These are phyloP conservation scores for Andrena flavipes DNA, from an alignment of 2,888 invertebrate genomes.

Conservation along the genomic window DNA sequence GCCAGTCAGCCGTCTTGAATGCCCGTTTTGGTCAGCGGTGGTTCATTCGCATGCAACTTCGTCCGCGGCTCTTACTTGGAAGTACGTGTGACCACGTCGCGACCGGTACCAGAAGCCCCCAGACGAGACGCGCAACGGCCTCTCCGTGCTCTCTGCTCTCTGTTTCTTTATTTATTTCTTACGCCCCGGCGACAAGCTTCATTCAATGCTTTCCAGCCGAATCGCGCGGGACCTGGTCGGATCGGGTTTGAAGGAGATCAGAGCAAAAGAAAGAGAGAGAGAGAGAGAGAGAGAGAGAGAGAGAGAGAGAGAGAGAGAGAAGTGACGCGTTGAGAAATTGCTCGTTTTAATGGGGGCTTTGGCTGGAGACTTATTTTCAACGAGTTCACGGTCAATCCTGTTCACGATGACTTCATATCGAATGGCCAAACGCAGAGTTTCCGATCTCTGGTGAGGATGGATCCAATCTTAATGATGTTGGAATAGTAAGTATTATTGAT, in stretches of 20 bases:
- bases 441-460: neutral
- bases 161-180: slow-evolving; percentile 53
- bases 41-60: slow-evolving; percentile 79
- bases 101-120: slow-evolving; percentile 69
- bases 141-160: slow-evolving; percentile 19
- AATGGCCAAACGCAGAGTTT: neutral
- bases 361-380: slow-evolving; percentile 8
- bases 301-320: slow-evolving; percentile 1
- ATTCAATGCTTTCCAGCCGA: slow-evolving; percentile 57
- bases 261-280: neutral
- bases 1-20: slow-evolving; percentile 68
- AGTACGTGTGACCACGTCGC: slow-evolving; percentile 73
- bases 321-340: neutral
- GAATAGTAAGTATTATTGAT: too few relatives aligned
- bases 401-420: slow-evolving; percentile 37
- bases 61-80: slow-evolving; percentile 76
- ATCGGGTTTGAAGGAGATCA: slow-evolving; percentile 2
- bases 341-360: neutral
- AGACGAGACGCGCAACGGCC: slow-evolving; percentile 44
- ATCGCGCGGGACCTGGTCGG: slow-evolving; percentile 22
- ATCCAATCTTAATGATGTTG: neutral
- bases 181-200: slow-evolving; percentile 45
- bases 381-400: slow-evolving; percentile 8
- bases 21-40: slow-evolving; percentile 78
- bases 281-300: slow-evolving; percentile 1